Evolutionary conservation across 2,113 vertebrate species (phyloP).

Genomic region (Xiphophorus maculatus): DNA sequence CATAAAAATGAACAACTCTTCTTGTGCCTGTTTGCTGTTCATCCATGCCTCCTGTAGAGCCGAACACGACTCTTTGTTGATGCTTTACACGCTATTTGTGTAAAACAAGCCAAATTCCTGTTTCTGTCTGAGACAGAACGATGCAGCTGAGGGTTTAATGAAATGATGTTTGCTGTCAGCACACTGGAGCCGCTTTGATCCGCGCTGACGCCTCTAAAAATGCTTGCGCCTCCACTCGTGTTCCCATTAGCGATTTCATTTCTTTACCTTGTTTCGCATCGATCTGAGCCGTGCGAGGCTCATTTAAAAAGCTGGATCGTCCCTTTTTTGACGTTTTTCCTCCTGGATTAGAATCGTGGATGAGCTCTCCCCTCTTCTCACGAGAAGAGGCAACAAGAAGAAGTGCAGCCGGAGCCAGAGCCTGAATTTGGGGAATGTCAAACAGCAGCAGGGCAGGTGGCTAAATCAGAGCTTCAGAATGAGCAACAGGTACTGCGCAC

Average conservation of each 20-base stretch:
- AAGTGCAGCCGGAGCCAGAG: slow-evolving; percentile 32
- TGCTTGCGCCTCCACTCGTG: neutral
- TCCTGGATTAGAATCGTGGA: slow-evolving; percentile 36
- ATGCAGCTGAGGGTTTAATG: slow-evolving; percentile 1
- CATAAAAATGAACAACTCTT: neutral
- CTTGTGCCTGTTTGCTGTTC: neutral
- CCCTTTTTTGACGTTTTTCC: slow-evolving; percentile 10
- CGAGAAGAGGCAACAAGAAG: slow-evolving; percentile 24
- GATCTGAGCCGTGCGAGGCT: neutral
- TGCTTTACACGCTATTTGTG: neutral
- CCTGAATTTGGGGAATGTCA: slow-evolving; percentile 67
- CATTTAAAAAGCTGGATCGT: slow-evolving; percentile 11
- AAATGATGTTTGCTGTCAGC: neutral
- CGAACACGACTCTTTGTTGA: neutral
- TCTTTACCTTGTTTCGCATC: neutral
- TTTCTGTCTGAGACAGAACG: neutral
- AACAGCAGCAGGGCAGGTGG: slow-evolving; percentile 24
- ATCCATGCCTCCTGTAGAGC: neutral
- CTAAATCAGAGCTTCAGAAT: slow-evolving; percentile 2
- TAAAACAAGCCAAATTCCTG: slow-evolving; percentile 5
- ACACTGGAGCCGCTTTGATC: neutral
- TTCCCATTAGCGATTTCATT: neutral
- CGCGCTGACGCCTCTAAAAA: neutral
- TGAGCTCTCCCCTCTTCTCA: fast-evolving
- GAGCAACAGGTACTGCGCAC: slow-evolving; percentile 52